Conservation (phyloP, 2,113 vertebrate genomes). For the Deroptyus accipitrinus region DNA sequence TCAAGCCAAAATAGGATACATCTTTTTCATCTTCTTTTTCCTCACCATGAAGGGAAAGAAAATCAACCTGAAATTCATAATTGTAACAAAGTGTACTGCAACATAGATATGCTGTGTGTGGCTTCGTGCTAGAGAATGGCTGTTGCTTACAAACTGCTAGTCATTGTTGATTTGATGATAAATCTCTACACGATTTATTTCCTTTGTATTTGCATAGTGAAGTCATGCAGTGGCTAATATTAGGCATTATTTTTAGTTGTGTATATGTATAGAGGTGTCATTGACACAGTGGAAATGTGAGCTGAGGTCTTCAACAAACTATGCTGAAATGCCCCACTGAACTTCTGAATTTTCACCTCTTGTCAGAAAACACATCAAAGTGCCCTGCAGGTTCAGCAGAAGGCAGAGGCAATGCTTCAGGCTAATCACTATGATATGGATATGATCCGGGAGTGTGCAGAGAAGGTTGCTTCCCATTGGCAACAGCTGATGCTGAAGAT, state of each 20-base stretch:
- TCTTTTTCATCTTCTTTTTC: background rate
- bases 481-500: slow-evolving; percentile 99
- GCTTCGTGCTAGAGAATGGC: background rate
- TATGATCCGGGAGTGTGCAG: slow-evolving; percentile 96
- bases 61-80: background rate
- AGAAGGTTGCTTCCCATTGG: slow-evolving; percentile 98
- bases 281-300: background rate
- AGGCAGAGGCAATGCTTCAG: slow-evolving; percentile 94
- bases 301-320: background rate
- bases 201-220: background rate
- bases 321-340: background rate
- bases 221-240: background rate
- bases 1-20: background rate
- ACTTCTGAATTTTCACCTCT: background rate
- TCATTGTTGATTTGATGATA: background rate
- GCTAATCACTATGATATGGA: slow-evolving; percentile 98
- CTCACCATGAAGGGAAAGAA: background rate
- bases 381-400: slow-evolving; percentile 98
- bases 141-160: background rate
- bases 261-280: background rate
- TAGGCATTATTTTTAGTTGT: background rate
- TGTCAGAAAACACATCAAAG: slow-evolving; percentile 97
- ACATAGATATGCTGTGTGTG: background rate
- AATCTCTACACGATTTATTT: background rate
- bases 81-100: background rate